Base-by-base conservation (phyloP, 64 coral and sea anemone genomes). In the Montipora sp. region DNA sequence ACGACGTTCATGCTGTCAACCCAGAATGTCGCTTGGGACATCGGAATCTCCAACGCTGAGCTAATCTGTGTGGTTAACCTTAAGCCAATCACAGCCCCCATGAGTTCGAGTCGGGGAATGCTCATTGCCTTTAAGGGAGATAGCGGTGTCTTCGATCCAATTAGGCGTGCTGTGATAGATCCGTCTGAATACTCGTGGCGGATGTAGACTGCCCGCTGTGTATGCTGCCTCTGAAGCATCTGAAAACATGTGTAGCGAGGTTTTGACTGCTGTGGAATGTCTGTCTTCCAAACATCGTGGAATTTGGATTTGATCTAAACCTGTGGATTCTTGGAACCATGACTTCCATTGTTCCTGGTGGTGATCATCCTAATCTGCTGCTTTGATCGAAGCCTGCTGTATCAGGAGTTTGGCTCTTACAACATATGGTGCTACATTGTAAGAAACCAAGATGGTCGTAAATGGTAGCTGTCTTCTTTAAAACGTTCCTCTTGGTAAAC, bases 81-180 rank as follows among this genome's bases (percentile, higher is more conserved):
- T 48, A 84, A 45, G 14, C 93, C 93, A 12, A 94, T 61, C 5
- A 78, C 20, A 46, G 87, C 77, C 7, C 88, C 93, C 94, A 91
- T 95, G 27, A 95, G 81, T 23, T 95, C 94, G 12, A 95, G 58
- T 50, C 82, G 55, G 3, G 89, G 94, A 73, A 95, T 80, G 48
- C 73, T 95, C 11, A 91, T 36, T 18, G 82, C 51, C 13, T 79
- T 85, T 10, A 95, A 23, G 24, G 94, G 80, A 20, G 89, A 45
- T 11, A 91, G 81, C 69, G 59, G 69, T 18, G 88, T 83, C 69
- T 95, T 95, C 8, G 94, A 51, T 60, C 75, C 82, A 23, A 95
- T 49, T 18, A 90, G 75, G 6, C 51, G 1, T 55, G 58, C 70
- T 5, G 53, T 65, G 5, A 85, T 50, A 4, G 77, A 48, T 72